Evolutionary conservation across 2,113 vertebrate genomes (phyloP).

Genomic region (Empidonax traillii): DNA sequence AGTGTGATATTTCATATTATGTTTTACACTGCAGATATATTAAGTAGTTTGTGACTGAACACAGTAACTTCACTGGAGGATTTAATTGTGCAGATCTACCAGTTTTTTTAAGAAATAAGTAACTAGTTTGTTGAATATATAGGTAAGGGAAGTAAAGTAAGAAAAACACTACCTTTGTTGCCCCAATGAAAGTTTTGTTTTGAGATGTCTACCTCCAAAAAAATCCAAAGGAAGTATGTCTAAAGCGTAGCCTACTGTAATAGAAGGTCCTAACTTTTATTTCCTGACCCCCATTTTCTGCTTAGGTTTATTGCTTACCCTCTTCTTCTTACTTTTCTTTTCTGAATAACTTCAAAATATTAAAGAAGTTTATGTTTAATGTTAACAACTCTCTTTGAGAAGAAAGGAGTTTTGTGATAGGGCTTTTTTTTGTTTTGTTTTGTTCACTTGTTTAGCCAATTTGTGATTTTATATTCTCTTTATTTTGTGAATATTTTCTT

Average conservation of each 20-base stretch:
- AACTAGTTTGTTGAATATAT: neutral
- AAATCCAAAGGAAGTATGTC: neutral
- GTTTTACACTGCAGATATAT: neutral
- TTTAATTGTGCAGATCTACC: neutral
- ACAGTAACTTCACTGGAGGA: neutral
- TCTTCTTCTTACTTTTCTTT: neutral
- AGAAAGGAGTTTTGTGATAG: neutral
- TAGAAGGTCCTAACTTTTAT: neutral
- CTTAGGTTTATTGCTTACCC: neutral
- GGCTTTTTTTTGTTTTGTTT: neutral
- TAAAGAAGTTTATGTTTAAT: neutral
- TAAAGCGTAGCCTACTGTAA: neutral
- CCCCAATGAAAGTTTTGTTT: neutral
- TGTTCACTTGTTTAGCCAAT: neutral
- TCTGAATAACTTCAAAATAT: neutral
- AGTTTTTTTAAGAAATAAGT: neutral
- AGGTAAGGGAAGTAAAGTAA: neutral
- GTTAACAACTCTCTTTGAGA: neutral
- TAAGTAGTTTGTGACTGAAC: neutral
- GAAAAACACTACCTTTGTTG: neutral
- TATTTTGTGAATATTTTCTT: neutral
- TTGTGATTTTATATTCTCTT: neutral
- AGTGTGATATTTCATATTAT: neutral
- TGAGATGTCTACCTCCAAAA: neutral
- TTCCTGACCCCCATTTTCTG: neutral